Base-by-base conservation (phyloP, 2,113 vertebrate species). In the Cisticola juncidis region DNA sequence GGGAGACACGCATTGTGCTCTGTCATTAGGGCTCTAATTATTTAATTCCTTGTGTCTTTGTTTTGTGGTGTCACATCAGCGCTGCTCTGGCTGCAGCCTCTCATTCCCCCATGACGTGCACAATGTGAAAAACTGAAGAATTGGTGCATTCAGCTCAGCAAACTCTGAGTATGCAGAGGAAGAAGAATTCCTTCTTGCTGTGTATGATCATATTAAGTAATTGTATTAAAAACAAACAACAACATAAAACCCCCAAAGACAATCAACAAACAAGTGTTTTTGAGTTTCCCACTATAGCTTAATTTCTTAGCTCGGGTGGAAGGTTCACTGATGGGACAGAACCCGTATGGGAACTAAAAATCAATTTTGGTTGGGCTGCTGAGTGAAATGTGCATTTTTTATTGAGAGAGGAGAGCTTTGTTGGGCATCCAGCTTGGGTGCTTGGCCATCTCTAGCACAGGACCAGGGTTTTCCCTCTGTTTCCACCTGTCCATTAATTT, bases 31-130 rank as follows among this genome's bases (percentile, higher is more conserved):
- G 60, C 50, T 69, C 22, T 81, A 40, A 73, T 94, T 62, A 58
- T 54, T 88, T 86, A 73, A 77, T 91, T 81, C 86, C 44, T 62
- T 70, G 18, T 57, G 24, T 42, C 65, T 78, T 91, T 73, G 69
- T 66, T 83, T 88, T 78, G n/a, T 70, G 23, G 77, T 25, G 72
- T 66, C 69, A 66, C 24, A 91, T 88, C 13, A 58, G 56, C 0
- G 0, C 50, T 40, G 11, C 70, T 79, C 44, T 68, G 70, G 31
- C 68, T 92, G 76, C 62, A 78, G 51, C 56, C 56, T 82, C 70
- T 42, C 35, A 3, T 48, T 42, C 35, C 48, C 12, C 53, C 25
- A 0, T 64, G 80, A 26, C 21, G 11, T 2, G 28, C 54, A 17
- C 45, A 56, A 7, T 38, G 25, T 54, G 48, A 36, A 33, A 72